Conservation (phyloP, 2,888 invertebrate genomes). For the Exephanes ischioxanthus region DNA sequence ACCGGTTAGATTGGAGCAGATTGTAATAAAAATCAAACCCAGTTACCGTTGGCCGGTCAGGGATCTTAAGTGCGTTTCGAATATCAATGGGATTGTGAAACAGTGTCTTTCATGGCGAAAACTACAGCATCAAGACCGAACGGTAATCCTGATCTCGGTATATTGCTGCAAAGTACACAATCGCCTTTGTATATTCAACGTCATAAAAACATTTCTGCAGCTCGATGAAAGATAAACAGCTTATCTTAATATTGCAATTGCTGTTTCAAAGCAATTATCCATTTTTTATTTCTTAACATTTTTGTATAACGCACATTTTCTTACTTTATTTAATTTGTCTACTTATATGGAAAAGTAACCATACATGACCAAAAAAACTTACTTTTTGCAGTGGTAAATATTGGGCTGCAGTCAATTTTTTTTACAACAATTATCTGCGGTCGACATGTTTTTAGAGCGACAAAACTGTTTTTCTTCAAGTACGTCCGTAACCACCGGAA, state of each 20-base stretch:
- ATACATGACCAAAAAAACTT: no score
- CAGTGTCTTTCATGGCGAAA: not conserved
- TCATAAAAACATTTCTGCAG: no score
- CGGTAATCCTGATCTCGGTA: not conserved
- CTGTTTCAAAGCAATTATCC: not conserved
- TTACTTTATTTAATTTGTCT: no score
- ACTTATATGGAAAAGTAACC: no score
- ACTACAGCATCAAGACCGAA: not conserved
- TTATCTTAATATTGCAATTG: not conserved
- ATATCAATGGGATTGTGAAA: not conserved
- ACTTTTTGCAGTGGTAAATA: not conserved
- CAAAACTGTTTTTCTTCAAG: not conserved
- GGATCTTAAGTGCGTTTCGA: not conserved
- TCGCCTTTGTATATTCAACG: no score
- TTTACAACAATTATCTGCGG: not conserved
- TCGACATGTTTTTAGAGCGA: not conserved
- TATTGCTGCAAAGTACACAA: not conserved
- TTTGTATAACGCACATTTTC: not conserved
- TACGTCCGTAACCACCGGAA: not conserved
- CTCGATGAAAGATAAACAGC: not conserved
- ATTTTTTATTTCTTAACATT: not conserved
- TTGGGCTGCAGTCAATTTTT: not conserved
- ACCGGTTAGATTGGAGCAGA: not conserved
- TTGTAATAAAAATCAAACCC: not conserved
- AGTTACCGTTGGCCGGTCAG: not conserved